Base-by-base conservation (phyloP, 1,140 invertebrate genomes). In the Drosophila tristis region DNA sequence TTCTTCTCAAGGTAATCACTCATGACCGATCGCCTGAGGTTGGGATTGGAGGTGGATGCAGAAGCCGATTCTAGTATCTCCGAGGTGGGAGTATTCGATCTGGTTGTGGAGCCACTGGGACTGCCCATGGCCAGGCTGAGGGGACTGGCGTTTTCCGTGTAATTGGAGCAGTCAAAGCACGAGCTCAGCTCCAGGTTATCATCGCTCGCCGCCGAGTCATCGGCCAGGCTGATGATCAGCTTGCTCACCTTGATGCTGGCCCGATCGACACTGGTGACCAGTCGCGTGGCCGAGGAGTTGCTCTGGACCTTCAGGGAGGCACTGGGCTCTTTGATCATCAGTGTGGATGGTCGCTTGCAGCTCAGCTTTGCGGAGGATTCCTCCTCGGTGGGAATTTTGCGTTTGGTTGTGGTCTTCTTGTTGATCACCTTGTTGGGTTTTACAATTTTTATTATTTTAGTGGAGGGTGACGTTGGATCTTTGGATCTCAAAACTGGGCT, bases 391-490 rank as follows among this genome's bases (percentile, higher is more conserved):
- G 58, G 43, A 6, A 67, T 25, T 16, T 90, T 90, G 15, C 86
- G 64, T 20, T 90, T 89, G 4, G 59, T 50, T 3, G 75, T 73
- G 11, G 82, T 68, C 72, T 81, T 90, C 49, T 79, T 84, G 50
- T 91, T 91, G 4, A 91, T 91, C 2, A 91, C 80, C 51, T 91
- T 91, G 45, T 91, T 91, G 11, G 90, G 90, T 25, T 91, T 91
- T 0, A 91, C 77, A 49, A 91, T 91, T 62, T 91, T 91, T 0
- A 85, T 87, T 2, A 85, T 85, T 23, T 66, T 73, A 1, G 74
- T 56, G 6, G 67, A 11, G 0, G 64, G 35, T 39, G 59, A 42
- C 6, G 64, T 23, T n/a, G 6, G 6, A 1, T 26, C 13, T 0
- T 15, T 26, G 4, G 9, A 5, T 9, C 11, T 16, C 2, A 31